Evolutionary conservation across 2,888 invertebrate species (phyloP).

Genomic region (Oegoconia quadripuncta): DNA sequence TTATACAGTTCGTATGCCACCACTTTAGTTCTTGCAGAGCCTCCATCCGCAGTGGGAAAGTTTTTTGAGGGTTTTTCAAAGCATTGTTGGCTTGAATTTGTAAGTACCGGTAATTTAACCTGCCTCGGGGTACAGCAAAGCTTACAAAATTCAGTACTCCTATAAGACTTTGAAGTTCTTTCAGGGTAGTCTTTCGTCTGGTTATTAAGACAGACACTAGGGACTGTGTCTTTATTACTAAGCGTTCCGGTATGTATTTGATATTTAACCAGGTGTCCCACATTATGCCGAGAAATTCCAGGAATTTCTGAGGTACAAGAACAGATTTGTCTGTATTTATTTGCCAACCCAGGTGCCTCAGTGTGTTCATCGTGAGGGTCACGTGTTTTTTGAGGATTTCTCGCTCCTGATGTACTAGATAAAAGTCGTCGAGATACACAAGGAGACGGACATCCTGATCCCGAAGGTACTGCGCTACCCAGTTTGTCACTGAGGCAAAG

Average conservation of each 20-base stretch:
- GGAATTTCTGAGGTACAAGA: constrained; percentile 10
- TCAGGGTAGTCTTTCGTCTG: no score
- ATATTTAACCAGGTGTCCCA: no score
- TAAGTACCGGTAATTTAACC: no score
- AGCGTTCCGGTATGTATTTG: no score
- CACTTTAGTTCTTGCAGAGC: background rate
- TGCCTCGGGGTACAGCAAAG: no score
- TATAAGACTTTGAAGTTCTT: no score
- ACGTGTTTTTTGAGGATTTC: background rate
- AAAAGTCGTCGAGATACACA: background rate
- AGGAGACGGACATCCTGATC: no score
- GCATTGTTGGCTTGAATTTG: no score
- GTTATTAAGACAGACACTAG: no score
- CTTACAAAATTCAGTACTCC: no score
- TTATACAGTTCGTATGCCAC: background rate
- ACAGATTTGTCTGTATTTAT: constrained; percentile 20
- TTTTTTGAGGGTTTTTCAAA: constrained; percentile 10
- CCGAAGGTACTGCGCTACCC: constrained; percentile 1
- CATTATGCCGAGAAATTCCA: no score
- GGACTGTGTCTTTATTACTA: no score
- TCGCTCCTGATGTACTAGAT: background rate
- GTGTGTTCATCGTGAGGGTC: background rate
- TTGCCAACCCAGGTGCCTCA: constrained; percentile 17
- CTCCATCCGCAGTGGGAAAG: background rate
- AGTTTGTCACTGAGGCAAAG: constrained; percentile 9